Conservation (phyloP, 2,888 invertebrate species). For the Seira sanloemensis region DNA sequence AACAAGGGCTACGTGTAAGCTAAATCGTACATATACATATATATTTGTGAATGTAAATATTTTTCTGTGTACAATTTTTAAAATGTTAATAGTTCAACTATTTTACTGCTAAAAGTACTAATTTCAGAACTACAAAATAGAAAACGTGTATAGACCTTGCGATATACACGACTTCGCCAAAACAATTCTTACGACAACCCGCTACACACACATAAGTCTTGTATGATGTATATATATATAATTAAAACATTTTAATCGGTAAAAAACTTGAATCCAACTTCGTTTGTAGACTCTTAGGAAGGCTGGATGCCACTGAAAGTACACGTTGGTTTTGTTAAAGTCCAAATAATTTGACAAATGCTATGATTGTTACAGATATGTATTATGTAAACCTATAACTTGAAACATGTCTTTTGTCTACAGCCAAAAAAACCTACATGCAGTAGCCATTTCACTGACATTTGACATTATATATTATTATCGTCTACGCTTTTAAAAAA, state of each 20-base stretch:
- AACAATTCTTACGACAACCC: not conserved
- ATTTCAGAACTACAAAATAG: not conserved
- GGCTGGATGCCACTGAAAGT: not conserved
- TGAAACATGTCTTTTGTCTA: no score
- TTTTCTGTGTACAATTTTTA: slow-evolving; percentile 48
- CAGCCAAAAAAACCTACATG: no score
- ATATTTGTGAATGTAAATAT: slow-evolving; percentile 61
- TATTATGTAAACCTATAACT: no score
- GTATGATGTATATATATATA: not conserved
- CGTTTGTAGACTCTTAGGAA: not conserved
- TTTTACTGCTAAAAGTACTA: not conserved
- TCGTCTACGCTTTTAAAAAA: no score
- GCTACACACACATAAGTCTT: not conserved
- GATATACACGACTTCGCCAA: not conserved
- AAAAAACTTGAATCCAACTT: not conserved
- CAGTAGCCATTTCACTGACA: no score
- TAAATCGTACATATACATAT: slow-evolving; percentile 5
- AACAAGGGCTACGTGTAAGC: not conserved
- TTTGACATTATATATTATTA: no score
- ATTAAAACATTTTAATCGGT: not conserved
- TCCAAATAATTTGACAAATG: no score
- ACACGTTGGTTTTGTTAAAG: not conserved
- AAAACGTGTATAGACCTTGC: slow-evolving; percentile 1
- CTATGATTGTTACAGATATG: no score
- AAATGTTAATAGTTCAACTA: not conserved